Conservation (phyloP, 2,113 vertebrate genomes). For the Puffinus mauretanicus region DNA sequence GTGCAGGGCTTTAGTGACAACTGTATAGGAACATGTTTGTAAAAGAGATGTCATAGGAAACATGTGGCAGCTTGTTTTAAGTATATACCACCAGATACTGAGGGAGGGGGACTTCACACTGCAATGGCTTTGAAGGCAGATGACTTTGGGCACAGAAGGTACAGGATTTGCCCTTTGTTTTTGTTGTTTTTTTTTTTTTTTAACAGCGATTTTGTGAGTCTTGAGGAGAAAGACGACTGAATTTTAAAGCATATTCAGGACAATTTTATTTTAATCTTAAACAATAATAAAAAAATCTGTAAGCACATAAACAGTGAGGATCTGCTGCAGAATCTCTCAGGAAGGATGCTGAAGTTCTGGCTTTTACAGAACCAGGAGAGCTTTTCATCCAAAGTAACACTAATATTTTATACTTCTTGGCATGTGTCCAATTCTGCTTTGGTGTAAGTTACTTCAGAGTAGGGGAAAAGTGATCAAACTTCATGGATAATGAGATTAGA, state of each 20-base stretch:
- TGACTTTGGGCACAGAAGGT: neutral
- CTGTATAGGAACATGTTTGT: neutral
- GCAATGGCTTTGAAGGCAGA: neutral
- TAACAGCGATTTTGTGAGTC: neutral
- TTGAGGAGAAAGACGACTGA: neutral
- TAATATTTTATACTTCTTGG: neutral
- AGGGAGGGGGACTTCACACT: neutral
- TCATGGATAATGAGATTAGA: neutral
- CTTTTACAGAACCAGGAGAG: neutral
- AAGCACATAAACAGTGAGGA: neutral
- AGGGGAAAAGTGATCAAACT: neutral
- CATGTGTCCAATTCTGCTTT: neutral
- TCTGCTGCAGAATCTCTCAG: neutral
- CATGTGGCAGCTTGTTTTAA: neutral
- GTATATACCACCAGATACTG: neutral
- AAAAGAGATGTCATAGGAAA: neutral
- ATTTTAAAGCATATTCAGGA: neutral
- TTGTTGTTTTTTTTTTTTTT: neutral
- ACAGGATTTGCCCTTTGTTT: neutral
- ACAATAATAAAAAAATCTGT: neutral
- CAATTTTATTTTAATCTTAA: neutral
- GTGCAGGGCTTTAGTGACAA: neutral
- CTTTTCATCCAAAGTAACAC: neutral
- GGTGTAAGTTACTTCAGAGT: neutral
- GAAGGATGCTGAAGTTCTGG: neutral